Evolutionary conservation across 2,888 invertebrate genomes (phyloP).

Genomic region (Cephus pygmeus): DNA sequence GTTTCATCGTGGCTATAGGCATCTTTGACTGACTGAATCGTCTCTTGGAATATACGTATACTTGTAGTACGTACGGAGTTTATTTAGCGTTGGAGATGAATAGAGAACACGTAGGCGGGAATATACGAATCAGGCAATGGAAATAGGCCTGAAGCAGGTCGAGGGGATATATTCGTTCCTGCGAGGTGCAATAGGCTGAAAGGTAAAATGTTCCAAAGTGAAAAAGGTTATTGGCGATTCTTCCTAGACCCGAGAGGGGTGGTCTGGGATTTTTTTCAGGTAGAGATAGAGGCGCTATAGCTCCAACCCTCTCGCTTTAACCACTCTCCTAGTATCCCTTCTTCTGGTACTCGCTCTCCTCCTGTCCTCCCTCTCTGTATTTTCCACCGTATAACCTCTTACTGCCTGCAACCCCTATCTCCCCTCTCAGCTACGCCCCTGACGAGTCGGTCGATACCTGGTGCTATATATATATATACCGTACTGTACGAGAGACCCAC

Average conservation of each 20-base stretch:
- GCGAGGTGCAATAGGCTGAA: not conserved
- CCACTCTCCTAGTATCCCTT: not conserved
- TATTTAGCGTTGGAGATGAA: not conserved
- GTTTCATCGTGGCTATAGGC: not conserved
- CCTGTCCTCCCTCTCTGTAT: not conserved
- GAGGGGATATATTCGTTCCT: not conserved
- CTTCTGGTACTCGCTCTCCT: not conserved
- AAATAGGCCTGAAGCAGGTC: not conserved
- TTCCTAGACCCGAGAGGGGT: not conserved
- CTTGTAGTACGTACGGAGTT: not conserved
- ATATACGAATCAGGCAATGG: not conserved
- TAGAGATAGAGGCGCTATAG: not conserved
- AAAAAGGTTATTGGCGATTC: slow-evolving; percentile 4
- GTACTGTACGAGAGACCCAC: not conserved
- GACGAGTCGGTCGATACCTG: not conserved
- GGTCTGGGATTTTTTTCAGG: not conserved
- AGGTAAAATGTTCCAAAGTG: not conserved
- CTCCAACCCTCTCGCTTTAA: not conserved
- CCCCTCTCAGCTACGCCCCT: not conserved
- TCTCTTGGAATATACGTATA: not conserved
- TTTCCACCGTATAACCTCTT: not conserved
- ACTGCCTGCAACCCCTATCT: not conserved
- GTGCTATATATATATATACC: not conserved
- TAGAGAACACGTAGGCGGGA: not conserved
- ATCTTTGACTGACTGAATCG: not conserved